phyloP scores from a whole-genome alignment of 2,888 invertebrate genomes.

The Antitype chi region DNA sequence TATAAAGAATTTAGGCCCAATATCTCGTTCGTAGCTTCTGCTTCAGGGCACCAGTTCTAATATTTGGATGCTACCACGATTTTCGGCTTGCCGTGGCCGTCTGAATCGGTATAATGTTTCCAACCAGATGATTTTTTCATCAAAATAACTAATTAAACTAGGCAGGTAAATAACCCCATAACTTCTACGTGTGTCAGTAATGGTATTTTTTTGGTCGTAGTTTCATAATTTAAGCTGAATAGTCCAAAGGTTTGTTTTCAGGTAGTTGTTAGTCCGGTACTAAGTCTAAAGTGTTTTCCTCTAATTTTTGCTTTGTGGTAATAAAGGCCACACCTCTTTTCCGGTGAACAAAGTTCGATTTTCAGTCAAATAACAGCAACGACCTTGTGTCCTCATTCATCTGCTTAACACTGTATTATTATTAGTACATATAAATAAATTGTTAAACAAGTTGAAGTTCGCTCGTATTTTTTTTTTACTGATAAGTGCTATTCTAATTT shows the following conservation, averaged over 20 bases:
- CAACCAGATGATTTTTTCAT: too few relatives aligned
- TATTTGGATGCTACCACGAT: neutral
- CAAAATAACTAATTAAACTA: too few relatives aligned
- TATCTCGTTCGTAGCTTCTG: neutral
- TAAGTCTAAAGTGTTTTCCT: neutral
- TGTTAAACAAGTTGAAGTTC: neutral
- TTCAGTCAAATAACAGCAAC: neutral
- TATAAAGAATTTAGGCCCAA: neutral
- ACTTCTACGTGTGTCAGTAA: neutral
- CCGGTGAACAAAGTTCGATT: neutral
- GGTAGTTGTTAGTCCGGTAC: neutral
- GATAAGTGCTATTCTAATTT: too few relatives aligned
- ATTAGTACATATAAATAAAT: neutral
- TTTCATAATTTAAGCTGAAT: neutral
- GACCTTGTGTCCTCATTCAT: neutral
- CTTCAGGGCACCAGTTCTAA: neutral
- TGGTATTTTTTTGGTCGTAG: neutral
- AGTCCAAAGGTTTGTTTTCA: neutral
- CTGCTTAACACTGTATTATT: neutral
- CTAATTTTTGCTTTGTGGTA: neutral
- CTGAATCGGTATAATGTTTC: neutral
- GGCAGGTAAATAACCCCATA: neutral
- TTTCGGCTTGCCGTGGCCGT: too few relatives aligned
- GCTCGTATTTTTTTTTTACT: neutral
- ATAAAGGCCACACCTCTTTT: conserved; percentile 3